Percentiles rank a stretch among this genome's conserved stretches.
Conservation (phyloP, 2,888 invertebrate species). For the Drosophila trichaetosa region DNA sequence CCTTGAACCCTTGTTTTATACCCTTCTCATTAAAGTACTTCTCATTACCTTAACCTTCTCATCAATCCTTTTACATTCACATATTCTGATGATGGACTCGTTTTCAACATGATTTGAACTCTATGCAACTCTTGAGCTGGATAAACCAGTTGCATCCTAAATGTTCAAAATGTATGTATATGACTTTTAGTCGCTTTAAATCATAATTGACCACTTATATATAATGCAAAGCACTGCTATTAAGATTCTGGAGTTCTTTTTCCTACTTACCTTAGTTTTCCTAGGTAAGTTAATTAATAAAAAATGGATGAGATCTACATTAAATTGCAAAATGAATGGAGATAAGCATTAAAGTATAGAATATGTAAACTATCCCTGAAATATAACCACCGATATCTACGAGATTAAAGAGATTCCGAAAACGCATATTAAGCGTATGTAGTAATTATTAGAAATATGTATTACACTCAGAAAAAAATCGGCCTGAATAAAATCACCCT, state of each 20-base stretch:
- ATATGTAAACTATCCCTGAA: not conserved
- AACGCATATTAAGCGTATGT: not conserved
- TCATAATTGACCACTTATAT: not conserved
- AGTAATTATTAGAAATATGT: not conserved
- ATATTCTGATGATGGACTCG: not conserved
- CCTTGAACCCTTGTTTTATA: not conserved
- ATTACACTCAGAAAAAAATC: not conserved
- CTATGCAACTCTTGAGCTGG: not conserved
- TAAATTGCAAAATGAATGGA: not conserved
- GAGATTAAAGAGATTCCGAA: not conserved
- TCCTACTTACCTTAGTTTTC: not conserved
- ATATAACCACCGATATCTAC: not conserved
- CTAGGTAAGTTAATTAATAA: not conserved
- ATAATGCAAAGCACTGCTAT: not conserved
- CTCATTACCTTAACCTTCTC: no score
- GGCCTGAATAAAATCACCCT: not conserved
- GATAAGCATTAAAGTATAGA: not conserved
- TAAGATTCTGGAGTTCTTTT: not conserved
- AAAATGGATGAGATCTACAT: not conserved
- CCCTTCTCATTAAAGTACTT: not conserved
- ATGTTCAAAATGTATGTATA: not conserved
- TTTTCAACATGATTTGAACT: not conserved
- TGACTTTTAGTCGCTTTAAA: not conserved
- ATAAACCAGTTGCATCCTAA: not conserved
- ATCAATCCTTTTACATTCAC: not conserved